phyloP scores from a whole-genome alignment of 2,888 invertebrate species.

The Tridacna gigas region DNA sequence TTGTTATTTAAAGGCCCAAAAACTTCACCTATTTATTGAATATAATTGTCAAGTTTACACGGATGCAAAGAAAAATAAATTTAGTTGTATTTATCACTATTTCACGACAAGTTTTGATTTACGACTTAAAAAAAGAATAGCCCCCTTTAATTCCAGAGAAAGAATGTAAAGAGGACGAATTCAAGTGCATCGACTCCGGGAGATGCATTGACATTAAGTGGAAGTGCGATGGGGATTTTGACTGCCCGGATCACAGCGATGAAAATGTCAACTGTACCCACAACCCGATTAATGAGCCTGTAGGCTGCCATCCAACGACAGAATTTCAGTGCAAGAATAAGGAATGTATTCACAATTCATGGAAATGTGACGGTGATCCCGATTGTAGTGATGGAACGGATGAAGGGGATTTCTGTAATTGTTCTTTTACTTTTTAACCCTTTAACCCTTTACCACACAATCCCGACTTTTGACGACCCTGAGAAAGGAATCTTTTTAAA shows the following conservation, averaged over 20 bases:
- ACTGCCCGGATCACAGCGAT: constrained; percentile 75
- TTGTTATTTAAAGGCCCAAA: too few species aligned
- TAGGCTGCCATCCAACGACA: constrained; percentile 88
- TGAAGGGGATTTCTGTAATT: constrained; percentile 88
- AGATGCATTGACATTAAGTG: constrained; percentile 61
- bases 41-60: too few species aligned
- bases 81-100: too few species aligned
- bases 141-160: constrained; percentile 36
- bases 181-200: constrained; percentile 92
- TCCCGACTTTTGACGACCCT: too few species aligned
- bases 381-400: constrained; percentile 94
- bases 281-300: neutral
- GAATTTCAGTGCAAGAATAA: constrained; percentile 94
- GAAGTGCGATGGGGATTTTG: constrained; percentile 93
- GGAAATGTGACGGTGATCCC: constrained; percentile 94
- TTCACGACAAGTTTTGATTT: too few species aligned
- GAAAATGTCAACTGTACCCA: constrained; percentile 65
- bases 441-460: too few species aligned
- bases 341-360: constrained; percentile 92
- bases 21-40: too few species aligned
- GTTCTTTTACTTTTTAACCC: too few species aligned
- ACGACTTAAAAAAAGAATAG: too few species aligned
- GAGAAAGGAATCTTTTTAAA: too few species aligned
- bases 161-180: constrained; percentile 88
- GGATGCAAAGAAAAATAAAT: too few species aligned